phyloP scores from a whole-genome alignment of 2,888 invertebrate genomes.

The Polyommatus icarus region DNA sequence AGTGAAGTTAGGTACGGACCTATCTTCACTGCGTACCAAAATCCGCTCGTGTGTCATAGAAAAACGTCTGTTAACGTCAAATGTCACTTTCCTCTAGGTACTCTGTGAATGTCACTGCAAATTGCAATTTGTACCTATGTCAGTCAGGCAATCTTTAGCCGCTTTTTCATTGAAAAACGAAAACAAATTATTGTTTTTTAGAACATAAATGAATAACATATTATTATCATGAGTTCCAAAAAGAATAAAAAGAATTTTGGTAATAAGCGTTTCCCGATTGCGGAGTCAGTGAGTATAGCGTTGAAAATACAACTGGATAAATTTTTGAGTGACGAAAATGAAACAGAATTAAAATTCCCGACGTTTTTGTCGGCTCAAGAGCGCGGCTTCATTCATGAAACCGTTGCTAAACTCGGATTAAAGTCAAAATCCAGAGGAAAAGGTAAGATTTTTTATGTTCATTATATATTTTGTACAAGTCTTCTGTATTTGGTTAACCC shows the following conservation, averaged over 20 bases:
- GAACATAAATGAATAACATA: constrained; percentile 36
- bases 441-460: constrained; percentile 64
- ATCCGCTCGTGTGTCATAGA: too few species aligned
- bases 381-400: constrained; percentile 88
- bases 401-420: constrained; percentile 84
- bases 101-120: too few species aligned
- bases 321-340: constrained; percentile 71
- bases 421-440: constrained; percentile 92
- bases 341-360: constrained; percentile 82
- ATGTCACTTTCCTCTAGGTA: too few species aligned
- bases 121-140: too few species aligned
- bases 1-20: too few species aligned
- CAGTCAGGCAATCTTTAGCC: not conserved
- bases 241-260: constrained; percentile 63
- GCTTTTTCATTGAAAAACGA: not conserved
- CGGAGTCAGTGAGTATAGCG: constrained; percentile 75
- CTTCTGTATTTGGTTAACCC: too few species aligned
- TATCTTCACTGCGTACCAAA: too few species aligned
- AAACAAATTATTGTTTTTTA: not conserved
- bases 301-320: constrained; percentile 73
- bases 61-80: too few species aligned
- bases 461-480: not conserved
- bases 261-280: constrained; percentile 73
- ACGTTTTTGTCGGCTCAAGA: constrained; percentile 88
- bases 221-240: constrained; percentile 63